phyloP scores from a whole-genome alignment of 2,113 vertebrate genomes.

The Rhipidura dahli region DNA sequence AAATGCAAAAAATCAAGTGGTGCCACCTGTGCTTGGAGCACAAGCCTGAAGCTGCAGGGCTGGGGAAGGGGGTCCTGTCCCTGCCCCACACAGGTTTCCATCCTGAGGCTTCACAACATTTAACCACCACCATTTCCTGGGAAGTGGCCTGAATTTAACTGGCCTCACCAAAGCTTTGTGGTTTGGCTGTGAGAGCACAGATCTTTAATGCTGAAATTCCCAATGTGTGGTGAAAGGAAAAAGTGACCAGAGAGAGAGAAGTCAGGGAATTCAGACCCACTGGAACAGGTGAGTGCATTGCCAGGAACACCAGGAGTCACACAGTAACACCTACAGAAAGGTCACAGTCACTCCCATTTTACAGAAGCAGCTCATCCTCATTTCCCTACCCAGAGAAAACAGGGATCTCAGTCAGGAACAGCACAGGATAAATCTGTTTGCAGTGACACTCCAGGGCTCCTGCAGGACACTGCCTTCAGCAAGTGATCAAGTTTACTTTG shows the following conservation, averaged over 20 bases:
- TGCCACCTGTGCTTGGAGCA: not conserved
- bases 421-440: not conserved
- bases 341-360: not conserved
- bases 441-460: not conserved
- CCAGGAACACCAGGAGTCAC: not conserved
- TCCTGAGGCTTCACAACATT: not conserved
- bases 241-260: not conserved
- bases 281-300: not conserved
- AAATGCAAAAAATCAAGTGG: not conserved
- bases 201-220: not conserved
- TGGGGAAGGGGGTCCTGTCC: not conserved
- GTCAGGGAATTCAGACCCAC: not conserved
- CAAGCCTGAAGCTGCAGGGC: not conserved
- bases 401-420: not conserved
- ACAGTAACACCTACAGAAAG: not conserved
- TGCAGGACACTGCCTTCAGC: not conserved
- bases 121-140: not conserved
- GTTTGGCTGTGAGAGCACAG: not conserved
- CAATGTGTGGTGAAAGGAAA: not conserved
- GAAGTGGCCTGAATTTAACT: not conserved
- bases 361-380: not conserved
- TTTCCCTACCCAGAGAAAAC: not conserved
- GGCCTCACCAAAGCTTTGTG: not conserved
- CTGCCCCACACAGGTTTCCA: not conserved
- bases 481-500: not conserved